phyloP scores from a whole-genome alignment of 2,888 invertebrate genomes.

The Micoletzkya japonica region DNA sequence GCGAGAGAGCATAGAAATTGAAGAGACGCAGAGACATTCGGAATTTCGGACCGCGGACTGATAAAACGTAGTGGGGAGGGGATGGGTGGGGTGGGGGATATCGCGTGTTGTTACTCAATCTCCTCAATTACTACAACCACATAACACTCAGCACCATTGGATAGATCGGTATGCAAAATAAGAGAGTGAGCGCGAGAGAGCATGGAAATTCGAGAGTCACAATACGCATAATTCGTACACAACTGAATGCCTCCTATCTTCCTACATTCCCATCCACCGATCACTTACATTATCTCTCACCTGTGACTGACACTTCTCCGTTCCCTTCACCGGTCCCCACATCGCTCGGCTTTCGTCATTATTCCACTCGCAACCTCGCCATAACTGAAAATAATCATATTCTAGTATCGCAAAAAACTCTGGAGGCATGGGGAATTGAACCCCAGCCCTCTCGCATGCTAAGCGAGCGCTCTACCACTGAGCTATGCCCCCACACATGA shows the following conservation, averaged over 20 bases:
- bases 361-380: constrained; percentile 43
- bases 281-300: constrained; percentile 28
- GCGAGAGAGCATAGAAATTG: too few species aligned
- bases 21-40: too few species aligned
- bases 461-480: constrained; percentile 28
- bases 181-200: neutral
- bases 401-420: neutral
- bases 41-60: too few species aligned
- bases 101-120: neutral
- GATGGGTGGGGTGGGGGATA: neutral
- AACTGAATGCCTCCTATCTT: too few species aligned
- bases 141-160: too few species aligned
- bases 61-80: too few species aligned
- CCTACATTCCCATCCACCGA: neutral
- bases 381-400: neutral
- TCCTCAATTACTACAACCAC: too few species aligned
- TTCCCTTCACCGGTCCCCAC: constrained; percentile 38
- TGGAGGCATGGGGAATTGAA: neutral
- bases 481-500: constrained; percentile 8
- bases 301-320: constrained; percentile 40
- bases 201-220: neutral
- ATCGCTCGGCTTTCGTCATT: constrained; percentile 36
- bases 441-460: constrained; percentile 20
- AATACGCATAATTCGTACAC: too few species aligned
- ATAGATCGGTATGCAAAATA: neutral